Evolutionary conservation across 35 echinoderm and acorn worm species (phyloP), one percentile per base, ranked within the genome.

Genomic region (Anneissia japonica): DNA sequence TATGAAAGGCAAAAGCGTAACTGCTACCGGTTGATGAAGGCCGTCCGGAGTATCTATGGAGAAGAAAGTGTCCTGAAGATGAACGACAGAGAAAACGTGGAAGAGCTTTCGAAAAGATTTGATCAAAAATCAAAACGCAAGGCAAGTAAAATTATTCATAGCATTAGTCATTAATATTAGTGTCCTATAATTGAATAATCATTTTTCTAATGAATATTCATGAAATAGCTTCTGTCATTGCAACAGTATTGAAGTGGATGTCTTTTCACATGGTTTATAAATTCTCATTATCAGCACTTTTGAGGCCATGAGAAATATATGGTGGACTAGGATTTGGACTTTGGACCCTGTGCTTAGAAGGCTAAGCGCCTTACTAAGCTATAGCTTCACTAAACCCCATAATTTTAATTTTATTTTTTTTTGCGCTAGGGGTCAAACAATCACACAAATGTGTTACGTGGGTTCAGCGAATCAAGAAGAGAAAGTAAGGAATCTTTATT

Each of bases 21-120:
- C 81, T 99, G 96, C 40, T 99, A 94, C 74, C 92, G 96, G 11
- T 79, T 99, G 75, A 99, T 99, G 96, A 99, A 99, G 72, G 91
- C 96, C 29, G 92, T 94, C 0, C 84, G 92, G 43, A 86, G 86
- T 10, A 86, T 99, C 39, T 94, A 93, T 34, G 96, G 96, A 12
- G 96, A 99, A 43, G 96, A 99, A 36, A 87, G 72, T 76, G 46
- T 86, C 17, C 83, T 88, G 0, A 90, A 89, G 33, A 38, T 82
- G 14, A 89, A 93, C 19, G 79, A 81, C 38, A 4, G 35, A 38
- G 96, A 99, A 46, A 89, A 93, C 31, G 43, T 86, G 33, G 91
- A 97, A 46, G 91, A 97, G 91, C 84, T 87, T 32, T 79, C 90
- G 41, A 84, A 90, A 56, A 88, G 83, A 46, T 46, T 91, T 35